These are phyloP conservation scores for Mormyrus lacerda DNA, from an alignment of 2,113 vertebrate species.

Conservation along the genomic window DNA sequence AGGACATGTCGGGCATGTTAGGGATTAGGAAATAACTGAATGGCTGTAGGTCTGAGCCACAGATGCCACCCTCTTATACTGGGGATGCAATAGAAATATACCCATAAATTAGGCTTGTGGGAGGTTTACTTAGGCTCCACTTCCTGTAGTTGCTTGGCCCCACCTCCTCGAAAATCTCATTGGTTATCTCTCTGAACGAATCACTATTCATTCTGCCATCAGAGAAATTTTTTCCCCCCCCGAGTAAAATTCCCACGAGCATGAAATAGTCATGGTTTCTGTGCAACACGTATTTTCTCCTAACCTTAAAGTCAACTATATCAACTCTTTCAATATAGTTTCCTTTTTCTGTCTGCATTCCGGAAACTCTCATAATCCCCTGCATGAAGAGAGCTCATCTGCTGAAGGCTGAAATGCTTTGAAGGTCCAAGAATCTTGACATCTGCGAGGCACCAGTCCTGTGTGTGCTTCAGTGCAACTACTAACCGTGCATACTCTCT, in stretches of 20 bases:
- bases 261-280: neutral
- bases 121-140: no score
- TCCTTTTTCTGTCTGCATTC: neutral
- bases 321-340: neutral
- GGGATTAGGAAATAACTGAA: neutral
- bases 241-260: no score
- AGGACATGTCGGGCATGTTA: neutral
- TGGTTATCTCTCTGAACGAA: no score
- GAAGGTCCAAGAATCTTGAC: neutral
- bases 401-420: neutral
- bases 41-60: neutral
- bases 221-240: no score
- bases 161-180: no score
- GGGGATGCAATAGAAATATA: neutral
- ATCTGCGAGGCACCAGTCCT: neutral
- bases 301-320: neutral
- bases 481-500: neutral
- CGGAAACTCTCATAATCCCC: neutral
- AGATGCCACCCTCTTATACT: neutral
- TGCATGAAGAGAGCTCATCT: neutral
- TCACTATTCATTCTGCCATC: no score
- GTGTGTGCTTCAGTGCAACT: neutral
- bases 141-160: no score
- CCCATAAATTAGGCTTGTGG: neutral
- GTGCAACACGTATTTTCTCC: neutral